A percentile compares a stretch with the other conserved stretches of the same genome.
phyloP scores from a whole-genome alignment of 2,113 vertebrate genomes.

The Leiothrix lutea region DNA sequence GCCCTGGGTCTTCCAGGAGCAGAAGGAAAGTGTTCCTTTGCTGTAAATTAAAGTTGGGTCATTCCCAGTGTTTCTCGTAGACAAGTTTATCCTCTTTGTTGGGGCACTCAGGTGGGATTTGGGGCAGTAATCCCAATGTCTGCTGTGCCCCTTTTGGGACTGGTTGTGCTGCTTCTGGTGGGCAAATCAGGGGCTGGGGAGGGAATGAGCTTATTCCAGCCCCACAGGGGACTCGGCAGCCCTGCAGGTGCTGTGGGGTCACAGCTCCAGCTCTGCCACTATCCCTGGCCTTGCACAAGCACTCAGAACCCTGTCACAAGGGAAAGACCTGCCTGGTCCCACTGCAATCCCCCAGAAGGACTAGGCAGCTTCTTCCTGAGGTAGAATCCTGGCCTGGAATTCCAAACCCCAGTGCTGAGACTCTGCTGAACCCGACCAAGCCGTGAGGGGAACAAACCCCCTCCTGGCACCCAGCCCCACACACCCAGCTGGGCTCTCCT shows the following conservation, averaged over 20 bases:
- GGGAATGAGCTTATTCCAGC: not conserved
- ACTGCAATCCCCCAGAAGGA: too few relatives aligned
- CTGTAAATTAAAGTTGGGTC: not conserved
- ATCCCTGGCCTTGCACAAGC: not conserved
- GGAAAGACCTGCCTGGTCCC: not conserved
- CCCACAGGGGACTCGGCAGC: not conserved
- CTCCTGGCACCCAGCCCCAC: not conserved
- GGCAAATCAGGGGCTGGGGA: not conserved
- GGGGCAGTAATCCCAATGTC: not conserved
- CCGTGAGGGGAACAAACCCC: not conserved
- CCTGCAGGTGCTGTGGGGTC: not conserved
- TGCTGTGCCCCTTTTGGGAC: not conserved
- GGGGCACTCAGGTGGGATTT: not conserved
- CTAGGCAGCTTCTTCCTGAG: too few relatives aligned
- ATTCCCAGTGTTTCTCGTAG: fast-evolving
- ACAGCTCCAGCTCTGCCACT: not conserved
- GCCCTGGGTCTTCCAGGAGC: not conserved
- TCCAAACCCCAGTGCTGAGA: fast-evolving
- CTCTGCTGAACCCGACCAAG: not conserved
- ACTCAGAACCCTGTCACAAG: fast-evolving
- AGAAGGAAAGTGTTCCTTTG: not conserved
- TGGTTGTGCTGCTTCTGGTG: not conserved
- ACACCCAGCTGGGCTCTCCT: not conserved
- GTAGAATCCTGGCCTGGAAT: not conserved
- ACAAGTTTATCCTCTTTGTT: fast-evolving